Base-by-base conservation (phyloP, 2,888 invertebrate genomes). In the Brachynemurus nebulosus region DNA sequence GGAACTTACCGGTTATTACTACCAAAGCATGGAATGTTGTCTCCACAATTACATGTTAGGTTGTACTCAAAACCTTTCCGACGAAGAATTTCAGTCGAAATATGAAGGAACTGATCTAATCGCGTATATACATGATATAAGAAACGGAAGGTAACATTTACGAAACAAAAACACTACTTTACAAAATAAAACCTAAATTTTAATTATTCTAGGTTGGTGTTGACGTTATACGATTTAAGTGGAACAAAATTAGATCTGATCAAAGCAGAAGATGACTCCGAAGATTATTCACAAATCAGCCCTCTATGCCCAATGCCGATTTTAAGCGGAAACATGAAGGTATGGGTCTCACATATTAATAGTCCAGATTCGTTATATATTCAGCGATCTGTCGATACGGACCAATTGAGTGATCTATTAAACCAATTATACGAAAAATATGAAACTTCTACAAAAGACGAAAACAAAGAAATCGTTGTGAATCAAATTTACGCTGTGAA, bases 291-390 rank as follows among this genome's bases (percentile, higher is more conserved):
- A 16, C 63, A 63, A 20, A 68, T 74, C 1, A 53, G 65, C 55
- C 47, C 70, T 21, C 59, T 84, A 5, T 80, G 80, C 53, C 70
- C 72, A 16, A 66, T 76, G 54, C 76, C 82, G 0, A 71, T 86
- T 5, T 62, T 74, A 55, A 67, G 71, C 57, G 66, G 72, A 37
- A 70, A 67, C 51, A 71, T 80, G 37, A 68, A 73, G 7, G 72
- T 78, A 18, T 70, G 66, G 50, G 66, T 84, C 1, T 67, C 76
- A 0, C 73, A 76, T 55, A 65, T 72, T 0, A 70, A 72, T 40
- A 69, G 70, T 44, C 64, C 74, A 1, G 70, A 69, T 44, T 74
- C 72, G 49, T 59, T 85, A 25, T 84, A 74, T 60, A 62, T 82
- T 19, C 84, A 84, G 56, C 68, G 67, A 42, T 49, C 61, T 0